phyloP scores from a whole-genome alignment of 2,113 vertebrate genomes.

The Panthera leo region DNA sequence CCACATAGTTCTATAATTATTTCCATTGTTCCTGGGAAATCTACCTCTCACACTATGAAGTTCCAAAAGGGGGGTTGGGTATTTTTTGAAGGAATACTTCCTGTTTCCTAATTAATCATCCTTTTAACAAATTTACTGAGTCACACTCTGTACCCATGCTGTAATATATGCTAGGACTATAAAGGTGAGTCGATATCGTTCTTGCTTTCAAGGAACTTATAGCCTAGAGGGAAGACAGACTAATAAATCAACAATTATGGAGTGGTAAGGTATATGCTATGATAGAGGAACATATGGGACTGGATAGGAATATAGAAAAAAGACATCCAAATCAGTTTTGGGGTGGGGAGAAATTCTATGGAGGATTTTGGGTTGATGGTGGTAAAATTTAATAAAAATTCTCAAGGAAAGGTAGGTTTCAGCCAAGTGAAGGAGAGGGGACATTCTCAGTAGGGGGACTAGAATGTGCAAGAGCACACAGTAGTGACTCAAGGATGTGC shows the following conservation, averaged over 20 bases:
- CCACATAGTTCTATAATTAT: background rate
- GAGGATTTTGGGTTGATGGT: background rate
- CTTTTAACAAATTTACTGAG: background rate
- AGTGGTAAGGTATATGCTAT: background rate
- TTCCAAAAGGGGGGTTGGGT: background rate
- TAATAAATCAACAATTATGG: background rate
- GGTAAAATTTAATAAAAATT: background rate
- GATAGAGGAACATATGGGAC: background rate
- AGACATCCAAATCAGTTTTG: background rate
- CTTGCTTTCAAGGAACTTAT: background rate
- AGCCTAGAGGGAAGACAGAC: background rate
- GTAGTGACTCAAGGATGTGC: background rate
- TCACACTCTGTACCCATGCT: background rate
- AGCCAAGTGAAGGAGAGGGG: background rate
- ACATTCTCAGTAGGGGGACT: background rate
- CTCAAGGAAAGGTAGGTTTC: background rate
- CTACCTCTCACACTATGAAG: background rate
- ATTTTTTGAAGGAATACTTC: background rate
- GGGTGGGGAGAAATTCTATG: background rate
- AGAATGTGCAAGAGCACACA: background rate
- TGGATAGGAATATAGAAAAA: background rate
- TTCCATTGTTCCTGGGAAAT: slow-evolving; percentile 13
- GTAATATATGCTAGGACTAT: background rate
- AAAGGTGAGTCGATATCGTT: background rate
- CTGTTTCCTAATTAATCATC: background rate